Conservation (phyloP, 2,888 invertebrate genomes). For the Notodonta ziczac region DNA sequence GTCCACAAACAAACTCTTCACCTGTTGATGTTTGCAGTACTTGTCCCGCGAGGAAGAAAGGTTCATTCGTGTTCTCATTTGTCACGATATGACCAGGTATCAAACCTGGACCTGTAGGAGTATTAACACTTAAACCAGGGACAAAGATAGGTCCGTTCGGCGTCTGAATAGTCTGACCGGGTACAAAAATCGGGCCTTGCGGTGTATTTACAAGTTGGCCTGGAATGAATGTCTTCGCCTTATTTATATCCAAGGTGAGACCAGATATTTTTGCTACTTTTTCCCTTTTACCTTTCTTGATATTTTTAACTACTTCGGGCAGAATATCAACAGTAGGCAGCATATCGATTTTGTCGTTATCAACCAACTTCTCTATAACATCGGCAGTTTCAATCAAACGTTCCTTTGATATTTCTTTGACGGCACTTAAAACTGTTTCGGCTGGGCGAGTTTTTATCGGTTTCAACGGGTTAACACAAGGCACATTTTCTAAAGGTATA, state of each 20-base stretch:
- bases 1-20: conserved; percentile 87
- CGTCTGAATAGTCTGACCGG: conserved; percentile 90
- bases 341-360: conserved; percentile 80
- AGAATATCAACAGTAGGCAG: conserved; percentile 87
- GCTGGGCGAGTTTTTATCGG: conserved; percentile 82
- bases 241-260: conserved; percentile 86
- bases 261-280: conserved; percentile 87
- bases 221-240: conserved; percentile 88
- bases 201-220: conserved; percentile 90
- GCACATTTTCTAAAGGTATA: conserved; percentile 84
- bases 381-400: conserved; percentile 85
- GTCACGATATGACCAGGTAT: conserved; percentile 90
- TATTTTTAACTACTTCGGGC: conserved; percentile 85
- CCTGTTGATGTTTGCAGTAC: conserved; percentile 84
- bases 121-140: conserved; percentile 89
- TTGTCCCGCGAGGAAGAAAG: conserved; percentile 89
- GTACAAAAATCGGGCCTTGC: conserved; percentile 88
- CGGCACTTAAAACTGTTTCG: conserved; percentile 68
- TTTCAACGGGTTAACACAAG: conserved; percentile 86
- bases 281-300: conserved; percentile 84
- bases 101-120: conserved; percentile 87
- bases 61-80: conserved; percentile 82
- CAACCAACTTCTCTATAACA: conserved; percentile 84
- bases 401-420: conserved; percentile 83
- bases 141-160: conserved; percentile 88